These are phyloP conservation scores for Scaptomyza polygonia DNA, from an alignment of 2,888 invertebrate genomes.

Conservation along the genomic window DNA sequence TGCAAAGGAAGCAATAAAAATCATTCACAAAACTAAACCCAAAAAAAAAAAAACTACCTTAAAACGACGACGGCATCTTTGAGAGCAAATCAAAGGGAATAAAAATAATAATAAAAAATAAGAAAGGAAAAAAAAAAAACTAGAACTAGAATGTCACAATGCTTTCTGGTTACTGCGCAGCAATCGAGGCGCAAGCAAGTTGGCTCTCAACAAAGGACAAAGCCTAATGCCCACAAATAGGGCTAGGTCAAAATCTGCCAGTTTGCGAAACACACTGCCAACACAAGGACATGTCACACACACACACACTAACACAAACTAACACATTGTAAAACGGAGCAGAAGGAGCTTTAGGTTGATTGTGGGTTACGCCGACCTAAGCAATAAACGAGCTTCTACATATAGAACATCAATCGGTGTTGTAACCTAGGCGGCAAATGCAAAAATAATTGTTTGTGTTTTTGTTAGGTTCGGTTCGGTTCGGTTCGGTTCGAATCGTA, in stretches of 20 bases:
- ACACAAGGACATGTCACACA: slow-evolving; percentile 40
- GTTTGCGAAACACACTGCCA: slow-evolving; percentile 11
- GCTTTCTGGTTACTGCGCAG: slow-evolving; percentile 38
- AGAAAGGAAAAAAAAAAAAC: slow-evolving; percentile 19
- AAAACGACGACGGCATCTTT: slow-evolving; percentile 19
- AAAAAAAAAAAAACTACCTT: background rate
- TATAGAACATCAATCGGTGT: slow-evolving; percentile 11
- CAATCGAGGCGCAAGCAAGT: slow-evolving; percentile 30
- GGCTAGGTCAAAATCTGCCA: slow-evolving; percentile 69
- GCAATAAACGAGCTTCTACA: background rate
- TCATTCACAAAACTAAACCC: background rate
- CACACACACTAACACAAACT: slow-evolving; percentile 14
- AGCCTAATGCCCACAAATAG: slow-evolving; percentile 66
- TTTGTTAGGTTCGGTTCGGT: background rate
- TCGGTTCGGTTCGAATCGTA: background rate
- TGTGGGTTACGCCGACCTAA: background rate
- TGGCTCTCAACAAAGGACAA: slow-evolving; percentile 42
- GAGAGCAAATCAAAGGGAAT: slow-evolving; percentile 41
- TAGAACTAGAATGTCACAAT: slow-evolving; percentile 11
- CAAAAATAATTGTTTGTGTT: background rate
- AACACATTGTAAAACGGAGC: background rate
- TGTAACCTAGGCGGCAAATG: background rate
- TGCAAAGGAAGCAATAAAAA: slow-evolving; percentile 42
- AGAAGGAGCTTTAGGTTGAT: background rate
- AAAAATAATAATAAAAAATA: slow-evolving; percentile 17